Percentiles rank a stretch among this genome's conserved stretches.
phyloP scores from a whole-genome alignment of 2,888 invertebrate species.

The Linnaemya tessellans region DNA sequence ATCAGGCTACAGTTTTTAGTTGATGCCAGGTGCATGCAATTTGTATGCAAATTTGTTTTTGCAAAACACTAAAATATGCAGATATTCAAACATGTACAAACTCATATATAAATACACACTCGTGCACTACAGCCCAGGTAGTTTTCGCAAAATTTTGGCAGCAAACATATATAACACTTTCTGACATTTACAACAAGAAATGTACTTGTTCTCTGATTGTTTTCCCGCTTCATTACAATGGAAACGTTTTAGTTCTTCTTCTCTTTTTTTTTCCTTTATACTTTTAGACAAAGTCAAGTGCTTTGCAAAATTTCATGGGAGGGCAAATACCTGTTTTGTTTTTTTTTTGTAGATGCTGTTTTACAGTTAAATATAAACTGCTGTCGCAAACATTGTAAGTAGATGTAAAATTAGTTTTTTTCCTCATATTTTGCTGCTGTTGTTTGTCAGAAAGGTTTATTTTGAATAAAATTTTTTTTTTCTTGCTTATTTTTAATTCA shows the following conservation, averaged over 20 bases:
- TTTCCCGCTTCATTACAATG: constrained; percentile 32
- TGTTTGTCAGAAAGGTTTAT: neutral
- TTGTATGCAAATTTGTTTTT: constrained; percentile 58
- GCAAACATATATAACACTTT: constrained; percentile 5
- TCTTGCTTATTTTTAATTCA: neutral
- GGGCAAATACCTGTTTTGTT: constrained; percentile 11
- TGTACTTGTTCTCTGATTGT: constrained; percentile 6
- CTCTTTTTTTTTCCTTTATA: neutral
- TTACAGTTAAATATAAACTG: neutral
- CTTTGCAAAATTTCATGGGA: constrained; percentile 20
- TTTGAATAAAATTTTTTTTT: constrained; percentile 3
- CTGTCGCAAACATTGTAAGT: neutral
- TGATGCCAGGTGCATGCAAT: constrained; percentile 63
- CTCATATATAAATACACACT: neutral
- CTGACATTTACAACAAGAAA: constrained; percentile 3
- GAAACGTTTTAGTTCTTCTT: constrained; percentile 14
- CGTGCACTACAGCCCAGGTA: neutral
- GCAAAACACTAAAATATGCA: neutral
- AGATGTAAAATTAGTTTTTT: neutral
- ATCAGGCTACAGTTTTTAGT: neutral
- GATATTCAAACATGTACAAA: neutral
- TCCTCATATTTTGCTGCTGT: neutral
- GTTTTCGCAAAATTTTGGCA: constrained; percentile 15
- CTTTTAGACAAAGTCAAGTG: constrained; percentile 37
- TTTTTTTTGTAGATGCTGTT: neutral